Percentiles rank a stretch among this genome's conserved stretches.
These are phyloP conservation scores for Pollenia angustigena DNA, from an alignment of 2,888 invertebrate genomes.

Conservation along the genomic window DNA sequence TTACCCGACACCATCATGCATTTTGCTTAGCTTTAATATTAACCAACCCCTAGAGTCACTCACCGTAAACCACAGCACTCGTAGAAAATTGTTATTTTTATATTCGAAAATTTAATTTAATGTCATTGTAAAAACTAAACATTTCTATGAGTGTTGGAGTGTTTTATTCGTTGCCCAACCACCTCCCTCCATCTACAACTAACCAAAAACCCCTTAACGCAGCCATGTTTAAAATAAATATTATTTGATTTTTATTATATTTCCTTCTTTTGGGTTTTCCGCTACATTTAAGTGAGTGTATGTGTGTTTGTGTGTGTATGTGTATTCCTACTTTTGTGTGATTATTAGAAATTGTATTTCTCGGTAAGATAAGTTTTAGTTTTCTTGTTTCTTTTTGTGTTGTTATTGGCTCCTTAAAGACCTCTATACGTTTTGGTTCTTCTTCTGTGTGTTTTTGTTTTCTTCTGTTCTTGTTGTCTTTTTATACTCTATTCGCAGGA, in stretches of 20 bases:
- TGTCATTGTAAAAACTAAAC: constrained; percentile 17
- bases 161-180: neutral
- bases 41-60: constrained; percentile 7
- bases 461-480: constrained; percentile 75
- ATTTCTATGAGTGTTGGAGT: constrained; percentile 4
- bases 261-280: constrained; percentile 39
- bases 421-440: constrained; percentile 26
- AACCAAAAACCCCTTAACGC: neutral
- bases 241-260: constrained; percentile 27
- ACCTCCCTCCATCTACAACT: neutral
- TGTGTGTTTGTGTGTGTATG: neutral
- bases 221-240: constrained; percentile 30
- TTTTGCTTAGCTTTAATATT: constrained; percentile 23
- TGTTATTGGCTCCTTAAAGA: constrained; percentile 32
- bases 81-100: constrained; percentile 26
- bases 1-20: constrained; percentile 4
- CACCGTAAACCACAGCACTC: constrained; percentile 30
- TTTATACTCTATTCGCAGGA: constrained; percentile 81
- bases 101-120: constrained; percentile 17
- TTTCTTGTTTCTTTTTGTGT: constrained; percentile 8
- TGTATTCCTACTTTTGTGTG: neutral
- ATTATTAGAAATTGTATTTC: constrained; percentile 52
- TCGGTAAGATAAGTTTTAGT: constrained; percentile 14
- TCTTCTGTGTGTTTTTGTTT: constrained; percentile 67
- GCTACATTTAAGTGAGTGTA: constrained; percentile 13